These are phyloP conservation scores for Lutraria lutraria DNA, from an alignment of 2,888 invertebrate genomes.

Conservation along the genomic window DNA sequence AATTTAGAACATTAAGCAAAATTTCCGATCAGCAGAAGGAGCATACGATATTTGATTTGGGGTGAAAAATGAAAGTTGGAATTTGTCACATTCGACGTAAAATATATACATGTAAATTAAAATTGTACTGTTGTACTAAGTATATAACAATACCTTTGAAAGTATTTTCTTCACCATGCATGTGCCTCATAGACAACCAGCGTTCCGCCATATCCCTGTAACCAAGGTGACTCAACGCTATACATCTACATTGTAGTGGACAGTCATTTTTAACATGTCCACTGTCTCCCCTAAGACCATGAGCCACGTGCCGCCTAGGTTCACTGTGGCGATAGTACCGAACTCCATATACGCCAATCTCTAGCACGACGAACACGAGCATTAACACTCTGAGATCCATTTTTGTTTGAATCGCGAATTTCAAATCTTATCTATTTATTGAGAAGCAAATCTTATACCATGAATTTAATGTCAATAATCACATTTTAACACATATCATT, in stretches of 20 bases:
- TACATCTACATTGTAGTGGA: constrained; percentile 67
- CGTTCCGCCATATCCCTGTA: constrained; percentile 66
- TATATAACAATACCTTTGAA: constrained; percentile 35
- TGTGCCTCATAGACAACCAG: constrained; percentile 56
- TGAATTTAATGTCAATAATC: not conserved
- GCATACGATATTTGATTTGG: no score
- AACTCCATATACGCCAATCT: constrained; percentile 12
- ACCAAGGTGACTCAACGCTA: constrained; percentile 62
- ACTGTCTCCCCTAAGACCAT: constrained; percentile 21
- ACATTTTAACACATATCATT: not conserved
- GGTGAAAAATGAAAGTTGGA: no score
- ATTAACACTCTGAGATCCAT: not conserved
- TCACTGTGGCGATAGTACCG: constrained; percentile 35
- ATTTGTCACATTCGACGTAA: no score
- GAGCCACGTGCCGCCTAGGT: not conserved
- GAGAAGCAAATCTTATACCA: not conserved
- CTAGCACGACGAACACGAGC: not conserved
- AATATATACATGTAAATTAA: no score
- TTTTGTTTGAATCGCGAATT: not conserved
- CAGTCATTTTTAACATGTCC: constrained; percentile 54
- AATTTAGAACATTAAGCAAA: no score
- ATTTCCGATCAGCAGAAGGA: no score
- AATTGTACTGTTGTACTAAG: no score
- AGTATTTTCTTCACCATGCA: constrained; percentile 50
- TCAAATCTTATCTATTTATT: not conserved